Evolutionary conservation across 2,797 vertebrate species (phyloP), one percentile per base, ranked within the genome.

Genomic region (Diplodus sargus): DNA sequence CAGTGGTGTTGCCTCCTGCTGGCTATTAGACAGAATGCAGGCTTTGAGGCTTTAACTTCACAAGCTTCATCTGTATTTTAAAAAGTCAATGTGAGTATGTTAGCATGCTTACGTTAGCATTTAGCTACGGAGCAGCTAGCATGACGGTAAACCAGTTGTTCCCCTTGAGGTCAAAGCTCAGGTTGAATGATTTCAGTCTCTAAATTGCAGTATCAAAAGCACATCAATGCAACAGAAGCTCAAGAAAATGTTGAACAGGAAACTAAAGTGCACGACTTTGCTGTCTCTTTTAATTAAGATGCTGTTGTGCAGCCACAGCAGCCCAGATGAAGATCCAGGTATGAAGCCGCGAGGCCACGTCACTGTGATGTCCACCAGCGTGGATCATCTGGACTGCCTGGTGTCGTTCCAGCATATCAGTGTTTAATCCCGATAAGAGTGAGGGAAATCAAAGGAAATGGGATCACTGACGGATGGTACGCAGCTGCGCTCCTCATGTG

Each of bases 401-500:
- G 59, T 85, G 84, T 83, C 25, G 34, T 64, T 85, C 72, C 74
- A 85, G 54, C 74, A 74, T 79, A 77, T 83, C 81, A 65, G 51
- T 59, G 80, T 84, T 86, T 84, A 87, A 81, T 90, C 54, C 72
- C 15, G 51, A 63, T 87, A 83, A 84, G 87, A 86, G 66, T 54
- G 73, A 86, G 85, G 61, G 63, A 79, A 90, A 90, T 91, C 88
- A 91, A 91, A 92, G 90, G 88, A 91, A 87, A 66, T 77, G 53
- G 84, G 77, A 83, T 91, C 57, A 76, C 39, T 68, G 73, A 78
- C 66, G 76, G 80, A 89, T 91, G 90, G 76, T 74, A 63, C 20
- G 47, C 91, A 93, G 92, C 90, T 94, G 92, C 30, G 67, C 75
- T 79, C 83, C 81, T 86, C 93, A 94, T 92, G 75, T 94, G 93